phyloP scores from a whole-genome alignment of 2,113 vertebrate species.

The Leucosticte australis region DNA sequence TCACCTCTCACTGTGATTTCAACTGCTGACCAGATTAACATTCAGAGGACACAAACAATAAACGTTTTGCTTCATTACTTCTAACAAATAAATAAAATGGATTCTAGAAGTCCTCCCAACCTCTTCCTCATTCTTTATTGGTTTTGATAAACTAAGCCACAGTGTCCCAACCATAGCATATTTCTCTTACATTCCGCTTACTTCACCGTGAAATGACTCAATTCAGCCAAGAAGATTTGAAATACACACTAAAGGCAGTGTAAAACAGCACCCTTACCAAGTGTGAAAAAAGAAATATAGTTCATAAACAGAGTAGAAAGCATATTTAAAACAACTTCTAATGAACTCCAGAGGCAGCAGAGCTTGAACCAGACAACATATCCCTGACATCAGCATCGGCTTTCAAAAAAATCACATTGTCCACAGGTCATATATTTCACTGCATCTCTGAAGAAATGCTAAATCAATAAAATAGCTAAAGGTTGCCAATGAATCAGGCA shows the following conservation, averaged over 20 bases:
- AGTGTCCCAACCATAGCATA: not conserved
- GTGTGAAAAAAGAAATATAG: not conserved
- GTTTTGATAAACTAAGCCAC: conserved; percentile 18
- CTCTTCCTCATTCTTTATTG: not conserved
- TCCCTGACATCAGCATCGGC: not conserved
- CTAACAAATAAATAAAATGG: conserved; percentile 28
- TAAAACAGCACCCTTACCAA: not conserved
- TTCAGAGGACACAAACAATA: not conserved
- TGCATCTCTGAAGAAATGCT: conserved; percentile 64
- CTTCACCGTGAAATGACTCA: conserved; percentile 54
- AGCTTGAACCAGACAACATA: conserved; percentile 17
- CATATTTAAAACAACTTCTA: conserved; percentile 43
- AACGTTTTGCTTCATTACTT: conserved; percentile 27
- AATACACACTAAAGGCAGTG: not conserved
- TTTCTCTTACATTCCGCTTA: conserved; percentile 21
- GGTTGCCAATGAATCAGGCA: conserved; percentile 55
- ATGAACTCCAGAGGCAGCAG: conserved; percentile 2
- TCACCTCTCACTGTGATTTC: not conserved
- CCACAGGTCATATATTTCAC: conserved; percentile 52
- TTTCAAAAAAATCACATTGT: conserved; percentile 49
- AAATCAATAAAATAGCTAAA: conserved; percentile 73
- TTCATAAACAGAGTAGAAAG: conserved; percentile 30
- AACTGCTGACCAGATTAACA: conserved; percentile 21
- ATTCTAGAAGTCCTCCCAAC: conserved; percentile 22
- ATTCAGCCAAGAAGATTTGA: conserved; percentile 23